Evolutionary conservation across 2,113 vertebrate genomes (phyloP), one percentile per base, ranked within the genome.

Genomic region (Anser brachyrhynchus): DNA sequence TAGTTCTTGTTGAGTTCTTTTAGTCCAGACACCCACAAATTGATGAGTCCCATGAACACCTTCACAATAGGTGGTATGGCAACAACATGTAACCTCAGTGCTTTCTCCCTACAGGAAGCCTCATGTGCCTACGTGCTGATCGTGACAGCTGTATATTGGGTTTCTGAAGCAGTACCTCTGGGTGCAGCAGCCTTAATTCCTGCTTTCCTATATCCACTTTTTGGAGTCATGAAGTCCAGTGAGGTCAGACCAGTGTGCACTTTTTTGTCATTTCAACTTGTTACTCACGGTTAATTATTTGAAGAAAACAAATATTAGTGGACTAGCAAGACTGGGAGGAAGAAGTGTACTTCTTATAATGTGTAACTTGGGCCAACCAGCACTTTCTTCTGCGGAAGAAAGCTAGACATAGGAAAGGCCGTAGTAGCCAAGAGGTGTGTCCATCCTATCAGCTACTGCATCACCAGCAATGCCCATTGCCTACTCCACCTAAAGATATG

Each of bases 111-210:
- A 35, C 97, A 99, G 99, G 99, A 99, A 95, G 98, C 99, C 1
- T 98, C 99, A 0, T 99, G 99, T 67, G 99, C 99, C 2, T 99
- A 99, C 0, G 99, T 99, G 97, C 94, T 99, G 93, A 98, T 99
- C 0, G 99, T 99, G 95, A 99, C 99, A 0, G 99, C 99, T 0
- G 98, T 99, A 29, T 99, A 99, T 96, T 99, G 99, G 99, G 99
- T 99, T 49, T 99, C 99, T 0, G 99, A 99, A 97, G 99, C 99
- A 0, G 99, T 99, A 66, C 99, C 99, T 1, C 97, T 99, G 8
- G 99, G 99, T 57, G 99, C 99, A 33, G 99, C 99, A 25, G 99
- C 99, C 29, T 97, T 99, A 84, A 99, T 99, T 35, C 99, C 99
- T 1, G 99, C 99, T 54, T 99, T 99, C 97, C 98, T 99, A 13